phyloP scores from a whole-genome alignment of 1,140 invertebrate genomes.

The Lucilia cuprina region DNA sequence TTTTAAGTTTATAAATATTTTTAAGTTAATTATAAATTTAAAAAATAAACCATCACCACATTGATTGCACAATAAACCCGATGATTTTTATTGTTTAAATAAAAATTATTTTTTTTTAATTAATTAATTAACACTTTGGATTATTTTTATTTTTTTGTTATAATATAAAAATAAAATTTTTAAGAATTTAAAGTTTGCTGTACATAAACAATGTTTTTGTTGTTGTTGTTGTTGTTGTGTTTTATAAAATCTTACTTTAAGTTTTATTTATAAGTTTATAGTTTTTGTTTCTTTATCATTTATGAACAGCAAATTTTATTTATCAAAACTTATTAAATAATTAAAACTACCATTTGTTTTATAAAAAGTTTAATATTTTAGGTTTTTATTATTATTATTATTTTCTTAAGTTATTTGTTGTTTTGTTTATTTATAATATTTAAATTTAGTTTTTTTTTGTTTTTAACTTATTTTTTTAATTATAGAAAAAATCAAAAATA shows the following conservation, averaged over 20 bases:
- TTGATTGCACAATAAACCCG: constrained; percentile 63
- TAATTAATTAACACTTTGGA: neutral
- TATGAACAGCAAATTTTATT: constrained; percentile 22
- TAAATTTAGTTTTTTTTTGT: neutral
- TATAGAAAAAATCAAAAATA: neutral
- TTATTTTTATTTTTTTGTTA: neutral
- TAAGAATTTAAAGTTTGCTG: constrained; percentile 42
- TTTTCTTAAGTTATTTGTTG: neutral
- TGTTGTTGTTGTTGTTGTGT: too few species aligned
- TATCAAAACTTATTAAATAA: neutral
- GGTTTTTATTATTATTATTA: neutral
- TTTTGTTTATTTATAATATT: neutral
- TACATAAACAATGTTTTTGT: constrained; percentile 43
- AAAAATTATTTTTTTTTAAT: neutral
- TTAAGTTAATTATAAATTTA: neutral
- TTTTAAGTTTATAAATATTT: neutral
- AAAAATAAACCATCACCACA: constrained; percentile 55
- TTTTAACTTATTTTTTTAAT: neutral
- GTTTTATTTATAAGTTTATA: neutral
- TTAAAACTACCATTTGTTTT: neutral
- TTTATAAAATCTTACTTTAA: neutral
- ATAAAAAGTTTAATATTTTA: neutral
- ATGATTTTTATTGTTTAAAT: constrained; percentile 44
- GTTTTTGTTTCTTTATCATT: neutral
- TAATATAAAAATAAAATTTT: too few species aligned